Conservation (phyloP, 2,888 invertebrate genomes). For the Poecilus cupreus region DNA sequence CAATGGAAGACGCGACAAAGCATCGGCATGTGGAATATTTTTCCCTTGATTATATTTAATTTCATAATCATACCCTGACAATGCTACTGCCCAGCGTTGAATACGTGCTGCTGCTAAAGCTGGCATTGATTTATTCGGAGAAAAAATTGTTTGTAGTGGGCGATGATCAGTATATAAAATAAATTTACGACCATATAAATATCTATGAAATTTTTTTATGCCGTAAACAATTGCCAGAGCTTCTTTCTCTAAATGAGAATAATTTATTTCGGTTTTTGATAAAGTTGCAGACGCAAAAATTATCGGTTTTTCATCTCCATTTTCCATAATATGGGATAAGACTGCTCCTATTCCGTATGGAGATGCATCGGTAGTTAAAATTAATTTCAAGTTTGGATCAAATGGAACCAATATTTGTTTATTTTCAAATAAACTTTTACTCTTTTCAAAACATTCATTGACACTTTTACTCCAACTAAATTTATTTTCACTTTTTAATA, state of each 20-base stretch:
- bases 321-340: neutral
- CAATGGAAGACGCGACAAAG: neutral
- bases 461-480: no score
- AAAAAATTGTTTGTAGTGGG: neutral
- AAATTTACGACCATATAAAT: constrained; percentile 1
- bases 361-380: no score
- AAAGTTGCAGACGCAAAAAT: neutral
- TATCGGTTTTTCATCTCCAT: neutral
- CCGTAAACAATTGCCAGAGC: neutral
- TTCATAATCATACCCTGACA: neutral
- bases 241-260: neutral
- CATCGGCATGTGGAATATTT: neutral
- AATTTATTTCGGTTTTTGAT: neutral
- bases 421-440: no score
- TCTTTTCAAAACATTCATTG: no score
- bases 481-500: no score
- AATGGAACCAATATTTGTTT: no score
- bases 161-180: neutral
- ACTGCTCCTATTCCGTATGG: no score
- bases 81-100: neutral
- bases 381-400: no score
- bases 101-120: neutral
- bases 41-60: neutral
- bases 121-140: neutral
- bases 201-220: neutral